Base-by-base conservation (phyloP, 2,888 invertebrate genomes). In the Incurvaria masculella region DNA sequence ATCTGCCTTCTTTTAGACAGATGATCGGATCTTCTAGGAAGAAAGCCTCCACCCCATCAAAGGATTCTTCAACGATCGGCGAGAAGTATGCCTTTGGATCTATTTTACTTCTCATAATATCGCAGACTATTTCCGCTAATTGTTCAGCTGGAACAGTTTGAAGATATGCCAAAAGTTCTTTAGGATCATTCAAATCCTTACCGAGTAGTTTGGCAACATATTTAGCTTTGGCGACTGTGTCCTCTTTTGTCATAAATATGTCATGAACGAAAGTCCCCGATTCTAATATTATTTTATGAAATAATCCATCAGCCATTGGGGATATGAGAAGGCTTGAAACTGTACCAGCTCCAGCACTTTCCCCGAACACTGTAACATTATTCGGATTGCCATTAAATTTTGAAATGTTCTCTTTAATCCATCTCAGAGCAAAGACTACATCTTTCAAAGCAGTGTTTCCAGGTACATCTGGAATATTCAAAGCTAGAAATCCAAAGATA, bases 381-480 rank as follows among this genome's bases (percentile, higher is more conserved):
- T 55, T 49, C 0, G 48, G 19, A 54, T 76, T 64, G 0, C 78
- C 78, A 49, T 70, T 71, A 44, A 76, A 78, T 10, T 52, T 45
- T 0, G 21, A 45, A 14, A 76, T 71, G 55, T 78, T 78, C 27
- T 53, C 56, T 38, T 62, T 64, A 0, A 78, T 68, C 78, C 78
- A 78, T 58, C 58, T 63, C 3, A 78, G 51, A 0, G 78, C 76
- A 58, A 68, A 61, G 0, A 65, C 58, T 0, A 65, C 59, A 42
- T 78, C 78, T 57, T 76, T 78, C 2, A 72, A 51, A 0, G 64
- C 75, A 0, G 67, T 67, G 48, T 76, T 78, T 0, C 76, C 76
- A 0, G 76, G 73, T 0, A 65, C 71, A 55, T 75, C 74, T 0
- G 67, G 64, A 33, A 61, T 63, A 48, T 73, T 54, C 39, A 76